Conservation (phyloP, 2,888 invertebrate species). For the Cheilosia pagana region DNA sequence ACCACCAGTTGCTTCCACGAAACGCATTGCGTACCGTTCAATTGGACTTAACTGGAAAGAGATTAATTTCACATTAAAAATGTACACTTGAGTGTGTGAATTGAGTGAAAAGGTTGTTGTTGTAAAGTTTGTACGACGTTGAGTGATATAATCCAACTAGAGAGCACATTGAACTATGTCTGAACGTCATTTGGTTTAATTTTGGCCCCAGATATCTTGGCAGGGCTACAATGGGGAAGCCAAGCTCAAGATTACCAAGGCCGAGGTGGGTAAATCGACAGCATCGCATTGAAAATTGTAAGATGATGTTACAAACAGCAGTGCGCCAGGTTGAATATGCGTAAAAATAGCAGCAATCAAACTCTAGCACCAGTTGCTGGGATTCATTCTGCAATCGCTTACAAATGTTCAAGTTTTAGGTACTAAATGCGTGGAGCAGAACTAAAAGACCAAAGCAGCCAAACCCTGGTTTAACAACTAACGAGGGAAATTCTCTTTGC, state of each 20-base stretch:
- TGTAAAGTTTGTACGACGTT: conserved; percentile 70
- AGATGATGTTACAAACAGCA: too few species aligned
- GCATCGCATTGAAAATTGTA: not conserved
- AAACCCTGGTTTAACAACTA: too few species aligned
- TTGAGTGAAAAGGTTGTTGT: not conserved
- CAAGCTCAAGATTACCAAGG: conserved; percentile 20
- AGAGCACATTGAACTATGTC: conserved; percentile 62
- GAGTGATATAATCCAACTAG: conserved; percentile 77
- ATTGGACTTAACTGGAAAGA: conserved; percentile 92
- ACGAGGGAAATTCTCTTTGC: too few species aligned
- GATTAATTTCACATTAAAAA: not conserved
- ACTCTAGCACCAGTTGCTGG: too few species aligned
- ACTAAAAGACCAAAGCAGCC: too few species aligned
- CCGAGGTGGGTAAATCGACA: not conserved
- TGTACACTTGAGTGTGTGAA: not conserved
- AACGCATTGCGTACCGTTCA: conserved; percentile 97
- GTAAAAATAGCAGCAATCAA: too few species aligned
- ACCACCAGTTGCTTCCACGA: conserved; percentile 92
- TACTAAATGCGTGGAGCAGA: too few species aligned
- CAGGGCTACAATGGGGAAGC: conserved; percentile 39
- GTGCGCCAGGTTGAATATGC: too few species aligned
- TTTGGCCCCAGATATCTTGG: conserved; percentile 40
- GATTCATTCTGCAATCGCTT: too few species aligned
- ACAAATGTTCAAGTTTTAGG: too few species aligned
- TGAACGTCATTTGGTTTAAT: conserved; percentile 57